phyloP scores from a whole-genome alignment of 2,113 vertebrate genomes.

The Rhinoptilus africanus region DNA sequence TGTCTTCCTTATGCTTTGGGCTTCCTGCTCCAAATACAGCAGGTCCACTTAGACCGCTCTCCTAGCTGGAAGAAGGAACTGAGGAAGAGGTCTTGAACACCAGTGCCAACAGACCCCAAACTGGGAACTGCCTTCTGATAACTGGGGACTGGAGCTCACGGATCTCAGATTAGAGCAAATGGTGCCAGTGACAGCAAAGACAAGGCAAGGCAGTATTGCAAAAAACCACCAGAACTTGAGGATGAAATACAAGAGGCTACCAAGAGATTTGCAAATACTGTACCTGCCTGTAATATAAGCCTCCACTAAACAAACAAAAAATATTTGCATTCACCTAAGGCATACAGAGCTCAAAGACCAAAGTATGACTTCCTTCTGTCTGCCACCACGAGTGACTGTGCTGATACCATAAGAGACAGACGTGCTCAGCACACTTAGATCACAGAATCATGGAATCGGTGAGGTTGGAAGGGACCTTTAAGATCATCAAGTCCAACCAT shows the following conservation, averaged over 20 bases:
- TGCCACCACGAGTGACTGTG: background rate
- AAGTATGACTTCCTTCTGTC: background rate
- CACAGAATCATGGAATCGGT: too few species aligned
- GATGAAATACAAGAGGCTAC: background rate
- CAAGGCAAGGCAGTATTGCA: background rate
- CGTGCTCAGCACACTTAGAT: background rate
- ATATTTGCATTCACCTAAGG: background rate
- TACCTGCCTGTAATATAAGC: background rate
- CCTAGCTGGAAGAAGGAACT: background rate
- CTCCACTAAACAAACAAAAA: background rate
- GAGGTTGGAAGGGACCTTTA: too few species aligned
- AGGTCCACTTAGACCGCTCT: background rate
- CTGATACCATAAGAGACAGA: background rate
- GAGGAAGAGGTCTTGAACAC: background rate
- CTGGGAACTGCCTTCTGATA: background rate
- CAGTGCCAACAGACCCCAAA: background rate
- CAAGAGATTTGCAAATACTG: background rate
- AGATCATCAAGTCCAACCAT: too few species aligned
- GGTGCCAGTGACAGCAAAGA: background rate
- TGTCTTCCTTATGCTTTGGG: background rate
- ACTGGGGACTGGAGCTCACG: background rate
- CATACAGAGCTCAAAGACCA: background rate
- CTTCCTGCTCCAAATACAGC: background rate
- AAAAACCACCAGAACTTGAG: background rate
- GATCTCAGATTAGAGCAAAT: background rate